Evolutionary conservation across 2,113 vertebrate species (phyloP), one percentile per base, ranked within the genome.

Genomic region (Nothoprocta pentlandii): DNA sequence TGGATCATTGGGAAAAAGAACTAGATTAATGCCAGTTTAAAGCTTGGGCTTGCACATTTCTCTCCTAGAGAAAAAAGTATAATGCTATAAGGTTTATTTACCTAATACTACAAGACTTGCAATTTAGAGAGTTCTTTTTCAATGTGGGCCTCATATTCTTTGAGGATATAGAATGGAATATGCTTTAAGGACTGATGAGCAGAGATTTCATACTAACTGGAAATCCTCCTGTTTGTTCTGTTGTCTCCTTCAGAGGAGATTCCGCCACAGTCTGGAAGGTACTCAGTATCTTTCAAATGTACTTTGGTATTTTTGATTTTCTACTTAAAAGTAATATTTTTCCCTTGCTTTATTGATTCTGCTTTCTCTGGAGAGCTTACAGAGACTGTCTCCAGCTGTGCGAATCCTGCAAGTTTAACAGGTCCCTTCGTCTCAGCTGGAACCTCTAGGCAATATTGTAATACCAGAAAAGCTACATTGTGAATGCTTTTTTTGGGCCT

Each of bases 131-230:
- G 22, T 47, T 87, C 30, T 46, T 59, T 2, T 51, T 63, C 22
- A 59, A 2, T 53, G 9, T 47, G 10, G 6, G 1, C 2, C 1
- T 61, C 0, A 1, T 11, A 78, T 26, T 59, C 22, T 53, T 15
- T 41, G 32, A 41, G 3, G 49, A n/a, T 76, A 73, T 14, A 20
- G 16, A 86, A 62, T 16, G 5, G 36, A 36, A 53, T 9, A 13
- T 14, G 4, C 30, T 80, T 80, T 62, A 47, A 58, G 54, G 74
- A 41, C n/a, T 26, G 21, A 44, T 58, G 32, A 82, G 79, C 46
- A 30, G 44, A 64, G 53, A 47, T 66, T 34, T 46, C 1, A 3
- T 71, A 30, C 19, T 42, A 79, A 80, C 32, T 80, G 76, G 30
- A 85, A 90, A 51, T 70, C 67, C 6, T 67, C 70, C 28, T 32